These are phyloP conservation scores for Tachyglossus aculeatus DNA, from an alignment of 2,797 vertebrate species.

Conservation along the genomic window DNA sequence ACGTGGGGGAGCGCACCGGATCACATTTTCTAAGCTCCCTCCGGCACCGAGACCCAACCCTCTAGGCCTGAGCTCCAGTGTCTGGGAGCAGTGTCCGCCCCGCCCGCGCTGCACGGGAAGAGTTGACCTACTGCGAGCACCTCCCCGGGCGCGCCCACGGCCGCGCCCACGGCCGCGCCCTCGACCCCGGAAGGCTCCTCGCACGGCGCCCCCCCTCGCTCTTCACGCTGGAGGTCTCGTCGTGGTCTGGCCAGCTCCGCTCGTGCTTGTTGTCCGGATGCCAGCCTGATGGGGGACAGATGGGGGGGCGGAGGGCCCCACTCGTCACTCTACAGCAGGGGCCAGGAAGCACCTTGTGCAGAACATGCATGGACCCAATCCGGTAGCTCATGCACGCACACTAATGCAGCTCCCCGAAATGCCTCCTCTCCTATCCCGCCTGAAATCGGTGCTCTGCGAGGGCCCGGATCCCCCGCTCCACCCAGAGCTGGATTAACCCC, in stretches of 20 bases:
- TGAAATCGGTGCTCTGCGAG: too few species aligned
- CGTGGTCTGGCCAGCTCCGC: slow-evolving; percentile 91
- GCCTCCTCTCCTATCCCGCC: too few species aligned
- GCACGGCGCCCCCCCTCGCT: slow-evolving; percentile 92
- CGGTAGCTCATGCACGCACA: too few species aligned
- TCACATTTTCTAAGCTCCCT: not conserved
- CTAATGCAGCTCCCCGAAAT: too few species aligned
- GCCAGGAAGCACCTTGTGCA: not conserved
- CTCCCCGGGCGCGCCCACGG: slow-evolving; percentile 89
- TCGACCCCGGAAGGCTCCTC: slow-evolving; percentile 90
- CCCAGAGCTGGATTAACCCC: not conserved
- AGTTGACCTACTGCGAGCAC: slow-evolving; percentile 70
- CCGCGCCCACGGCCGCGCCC: slow-evolving; percentile 90
- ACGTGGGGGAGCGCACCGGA: not conserved
- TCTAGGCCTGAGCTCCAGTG: too few species aligned
- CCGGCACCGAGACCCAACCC: not conserved
- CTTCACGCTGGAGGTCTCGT: slow-evolving; percentile 96
- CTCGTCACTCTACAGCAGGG: too few species aligned
- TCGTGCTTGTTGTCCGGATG: slow-evolving; percentile 92
- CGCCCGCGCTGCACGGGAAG: slow-evolving; percentile 52
- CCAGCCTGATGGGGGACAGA: slow-evolving; percentile 80
- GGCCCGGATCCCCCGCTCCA: too few species aligned
- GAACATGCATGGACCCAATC: too few species aligned
- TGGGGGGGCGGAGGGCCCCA: slow-evolving; percentile 19
- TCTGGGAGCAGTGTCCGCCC: too few species aligned